Evolutionary conservation across 2,888 invertebrate genomes (phyloP).

Genomic region (Agrochola macilenta): DNA sequence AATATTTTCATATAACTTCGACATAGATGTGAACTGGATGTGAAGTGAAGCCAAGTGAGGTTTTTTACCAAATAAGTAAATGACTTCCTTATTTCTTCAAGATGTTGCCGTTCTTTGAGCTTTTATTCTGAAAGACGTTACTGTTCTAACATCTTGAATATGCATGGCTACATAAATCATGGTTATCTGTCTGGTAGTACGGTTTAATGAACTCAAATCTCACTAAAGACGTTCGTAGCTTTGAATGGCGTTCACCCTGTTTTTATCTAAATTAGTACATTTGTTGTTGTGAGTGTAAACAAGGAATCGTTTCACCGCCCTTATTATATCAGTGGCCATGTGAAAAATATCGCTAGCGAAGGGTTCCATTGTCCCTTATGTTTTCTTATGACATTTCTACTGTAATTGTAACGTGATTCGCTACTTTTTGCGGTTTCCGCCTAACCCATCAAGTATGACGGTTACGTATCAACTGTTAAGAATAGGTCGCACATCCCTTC

Average conservation of each 20-base stretch:
- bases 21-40: neutral
- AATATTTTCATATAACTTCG: constrained; percentile 14
- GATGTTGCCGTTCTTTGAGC: neutral
- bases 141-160: constrained; percentile 35
- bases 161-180: constrained; percentile 52
- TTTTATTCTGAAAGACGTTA: constrained; percentile 7
- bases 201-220: constrained; percentile 66
- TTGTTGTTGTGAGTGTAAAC: constrained; percentile 57
- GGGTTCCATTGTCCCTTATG: constrained; percentile 69
- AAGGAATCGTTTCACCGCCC: constrained; percentile 54
- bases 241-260: constrained; percentile 64
- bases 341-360: constrained; percentile 57
- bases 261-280: constrained; percentile 68
- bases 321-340: constrained; percentile 64
- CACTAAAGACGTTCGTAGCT: constrained; percentile 21
- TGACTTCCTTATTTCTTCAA: neutral
- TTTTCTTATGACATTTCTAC: constrained; percentile 75
- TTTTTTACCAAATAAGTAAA: neutral
- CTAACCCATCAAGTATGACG: constrained; percentile 87
- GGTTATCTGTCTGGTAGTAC: constrained; percentile 54
- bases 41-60: neutral
- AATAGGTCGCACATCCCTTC: constrained; percentile 79
- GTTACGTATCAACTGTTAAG: constrained; percentile 85
- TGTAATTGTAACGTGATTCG: constrained; percentile 84
- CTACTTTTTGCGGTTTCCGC: constrained; percentile 90